Percentiles rank a stretch among this genome's conserved stretches.
Evolutionary conservation across 2,888 invertebrate genomes (phyloP).

Genomic region (Clivina fossor): DNA sequence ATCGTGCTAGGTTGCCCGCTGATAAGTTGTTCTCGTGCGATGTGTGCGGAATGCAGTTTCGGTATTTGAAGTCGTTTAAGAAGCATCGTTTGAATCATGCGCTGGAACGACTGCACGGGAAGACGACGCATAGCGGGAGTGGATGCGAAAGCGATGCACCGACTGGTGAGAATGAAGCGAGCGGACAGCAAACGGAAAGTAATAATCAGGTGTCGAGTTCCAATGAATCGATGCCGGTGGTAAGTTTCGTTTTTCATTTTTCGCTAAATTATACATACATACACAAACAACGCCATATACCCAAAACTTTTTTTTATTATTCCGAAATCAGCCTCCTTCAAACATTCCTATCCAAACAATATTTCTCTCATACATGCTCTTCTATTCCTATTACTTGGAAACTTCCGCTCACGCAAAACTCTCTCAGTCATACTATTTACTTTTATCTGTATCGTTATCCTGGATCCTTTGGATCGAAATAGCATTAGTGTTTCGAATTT

Average conservation of each 20-base stretch:
- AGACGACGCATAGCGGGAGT: constrained; percentile 47
- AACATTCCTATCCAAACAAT: too few species aligned
- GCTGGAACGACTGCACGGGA: constrained; percentile 77
- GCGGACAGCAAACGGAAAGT: constrained; percentile 40
- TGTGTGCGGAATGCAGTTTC: constrained; percentile 89
- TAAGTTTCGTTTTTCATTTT: constrained; percentile 54
- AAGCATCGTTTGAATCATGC: constrained; percentile 88
- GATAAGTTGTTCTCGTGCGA: constrained; percentile 90
- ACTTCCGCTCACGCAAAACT: too few species aligned
- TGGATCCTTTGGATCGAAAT: too few species aligned
- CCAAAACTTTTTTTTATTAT: too few species aligned
- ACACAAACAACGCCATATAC: too few species aligned
- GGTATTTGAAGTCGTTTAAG: constrained; percentile 84
- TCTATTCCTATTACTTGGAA: too few species aligned
- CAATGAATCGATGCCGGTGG: too few species aligned
- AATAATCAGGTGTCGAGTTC: constrained; percentile 73
- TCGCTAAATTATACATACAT: constrained; percentile 53
- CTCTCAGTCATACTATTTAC: too few species aligned
- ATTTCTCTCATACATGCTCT: too few species aligned
- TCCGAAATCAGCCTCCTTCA: too few species aligned
- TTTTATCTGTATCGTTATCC: too few species aligned
- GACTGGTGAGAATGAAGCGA: constrained; percentile 14
- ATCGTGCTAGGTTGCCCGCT: constrained; percentile 81
- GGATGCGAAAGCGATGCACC: constrained; percentile 28
- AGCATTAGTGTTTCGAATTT: too few species aligned